Base-by-base conservation (phyloP, 2,888 invertebrate species). In the Glyphotaelius pellucidus region DNA sequence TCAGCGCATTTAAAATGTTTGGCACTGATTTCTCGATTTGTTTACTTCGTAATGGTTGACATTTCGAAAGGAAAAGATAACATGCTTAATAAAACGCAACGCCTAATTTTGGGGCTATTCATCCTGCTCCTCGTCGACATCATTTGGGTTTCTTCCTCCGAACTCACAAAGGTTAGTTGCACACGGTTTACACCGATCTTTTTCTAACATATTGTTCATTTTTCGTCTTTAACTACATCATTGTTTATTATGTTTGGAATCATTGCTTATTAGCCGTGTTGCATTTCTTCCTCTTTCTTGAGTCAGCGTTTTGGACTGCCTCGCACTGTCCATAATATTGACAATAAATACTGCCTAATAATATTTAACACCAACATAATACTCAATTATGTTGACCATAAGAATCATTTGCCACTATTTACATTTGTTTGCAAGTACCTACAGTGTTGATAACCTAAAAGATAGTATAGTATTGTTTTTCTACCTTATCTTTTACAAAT, bases 141-240 rank as follows among this genome's bases (percentile, higher is more conserved):
- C 92, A 97, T 99, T 94, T 99, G 99, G 99, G 99, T 99, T 90
- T 97, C 98, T 90, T 99, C 99, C 89, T 98, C 99, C 80, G 99
- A 99, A 96, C 96, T 99, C 93, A 99, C 99, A 93, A 98, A 99
- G 97, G 99, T 99, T 96, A 95, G 81, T 85, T 31, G n/a, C 35
- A 31, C 25, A 47, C 91, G 35, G n/a, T 80, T 80, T 89, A 31
- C 15, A 31, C 47, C 5, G 30, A 81, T 80, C 38, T 80, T 32
- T 79, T 89, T 30, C 67, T 35, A 91, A 85, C 84, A 80, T 90
- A 86, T 85, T 89, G 87, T 30, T 19, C 11, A 35, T 42, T 9
- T 67, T 67, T n/a, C 67, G 25, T 67, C 67, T 67, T 7, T 5
- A 19, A 67, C n/a, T 67, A 67, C 25, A 67, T 9, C 9, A 25